A percentile compares a stretch with the other conserved stretches of the same genome.
phyloP scores from a whole-genome alignment of 2,113 vertebrate species.

The Glaucomys volans region DNA sequence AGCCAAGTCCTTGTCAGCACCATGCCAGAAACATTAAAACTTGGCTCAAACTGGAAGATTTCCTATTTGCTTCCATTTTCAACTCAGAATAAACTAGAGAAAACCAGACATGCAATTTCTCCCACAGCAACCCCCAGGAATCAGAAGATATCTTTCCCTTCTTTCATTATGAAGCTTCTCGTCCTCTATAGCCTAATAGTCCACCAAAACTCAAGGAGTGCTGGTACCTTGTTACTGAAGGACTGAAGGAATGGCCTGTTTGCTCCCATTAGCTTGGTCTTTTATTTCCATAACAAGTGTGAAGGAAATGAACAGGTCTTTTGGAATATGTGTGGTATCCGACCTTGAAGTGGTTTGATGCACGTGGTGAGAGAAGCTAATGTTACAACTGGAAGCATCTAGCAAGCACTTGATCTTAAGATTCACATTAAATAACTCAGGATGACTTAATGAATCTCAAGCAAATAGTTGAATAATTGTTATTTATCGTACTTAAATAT shows the following conservation, averaged over 20 bases:
- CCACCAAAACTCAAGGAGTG: not conserved
- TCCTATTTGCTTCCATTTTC: not conserved
- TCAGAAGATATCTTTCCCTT: not conserved
- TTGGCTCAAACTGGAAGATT: not conserved
- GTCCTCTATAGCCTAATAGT: fast-evolving
- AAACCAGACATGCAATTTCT: not conserved
- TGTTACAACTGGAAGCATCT: not conserved
- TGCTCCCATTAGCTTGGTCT: not conserved
- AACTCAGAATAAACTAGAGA: not conserved
- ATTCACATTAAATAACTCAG: not conserved
- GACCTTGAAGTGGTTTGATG: not conserved
- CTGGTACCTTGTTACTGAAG: not conserved
- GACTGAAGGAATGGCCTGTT: not conserved
- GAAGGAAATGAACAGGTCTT: not conserved
- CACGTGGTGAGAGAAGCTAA: not conserved
- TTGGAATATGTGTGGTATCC: not conserved
- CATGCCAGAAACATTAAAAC: not conserved
- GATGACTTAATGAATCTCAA: not conserved
- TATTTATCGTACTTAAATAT: slow-evolving; percentile 17
- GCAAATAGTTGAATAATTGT: not conserved
- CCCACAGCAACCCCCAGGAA: not conserved
- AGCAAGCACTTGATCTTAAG: not conserved
- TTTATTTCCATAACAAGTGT: not conserved
- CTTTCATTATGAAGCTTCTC: not conserved
- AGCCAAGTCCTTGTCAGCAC: not conserved